Evolutionary conservation across 2,888 invertebrate genomes (phyloP), one percentile per base, ranked within the genome.

Genomic region (Cerceris ruficornis): DNA sequence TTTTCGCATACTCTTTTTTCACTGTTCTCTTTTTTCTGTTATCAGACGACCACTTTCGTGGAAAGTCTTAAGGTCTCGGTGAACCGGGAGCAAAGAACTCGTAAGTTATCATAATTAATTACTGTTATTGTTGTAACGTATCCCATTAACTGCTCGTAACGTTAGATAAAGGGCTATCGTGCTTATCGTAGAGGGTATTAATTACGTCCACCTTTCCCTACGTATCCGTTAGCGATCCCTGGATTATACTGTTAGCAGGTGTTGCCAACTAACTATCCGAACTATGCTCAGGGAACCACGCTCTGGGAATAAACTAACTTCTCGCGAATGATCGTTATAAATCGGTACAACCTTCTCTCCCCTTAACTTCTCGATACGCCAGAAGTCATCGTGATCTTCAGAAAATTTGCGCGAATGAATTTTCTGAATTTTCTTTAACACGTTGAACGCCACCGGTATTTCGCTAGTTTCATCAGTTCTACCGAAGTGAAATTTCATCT

Each of bases 241-340:
- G 58, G 69, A 80, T 80, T 77, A 72, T 54, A 67, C 62, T 60
- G 73, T 77, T 67, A 77, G 49, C 66, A 77, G 67, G 72, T 72
- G 77, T 69, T 78, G 65, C 67, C 58, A 43, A n/a, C 60, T 67
- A 68, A 68, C 68, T 72, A 72, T 72, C 66, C 72, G 14, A 72
- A 77, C 77, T 68, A 72, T 77, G 55, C 57, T 15, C 28, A 28
- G 28, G 28, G 28, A 28, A 28, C 28, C 28, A 28, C 57, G 60
- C 60, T 58, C 15, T 39, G 68, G 60, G 60, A 72, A 68, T 65
- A 54, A 60, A 75, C 75, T 62, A 61, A 77, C 65, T 69, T 65
- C 41, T 65, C 11, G 43, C 7, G 15, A 52, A 75, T n/a, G 57
- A 69, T 52, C 59, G n/a, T 14, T 54, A 17, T 50, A 69, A 75